These are phyloP conservation scores for Coracias cyanogaster DNA, from an alignment of 2,797 vertebrate species.

Conservation along the genomic window DNA sequence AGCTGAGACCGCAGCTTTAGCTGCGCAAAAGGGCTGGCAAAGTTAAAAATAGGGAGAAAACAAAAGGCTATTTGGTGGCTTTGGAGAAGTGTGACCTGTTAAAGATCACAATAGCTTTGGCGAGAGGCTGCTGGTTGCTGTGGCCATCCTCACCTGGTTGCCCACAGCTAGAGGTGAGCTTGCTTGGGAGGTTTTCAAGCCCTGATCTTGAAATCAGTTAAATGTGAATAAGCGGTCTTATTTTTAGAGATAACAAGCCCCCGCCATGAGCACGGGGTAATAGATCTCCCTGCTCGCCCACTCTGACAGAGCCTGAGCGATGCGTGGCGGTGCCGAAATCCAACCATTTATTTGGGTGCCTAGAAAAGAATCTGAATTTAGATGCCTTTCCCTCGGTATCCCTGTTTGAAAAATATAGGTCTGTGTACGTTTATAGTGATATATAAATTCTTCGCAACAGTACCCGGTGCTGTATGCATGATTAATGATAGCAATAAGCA, in stretches of 20 bases:
- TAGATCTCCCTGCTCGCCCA: not conserved
- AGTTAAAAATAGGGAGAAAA: not conserved
- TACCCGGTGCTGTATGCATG: not conserved
- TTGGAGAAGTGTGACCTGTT: not conserved
- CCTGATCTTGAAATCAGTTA: not conserved
- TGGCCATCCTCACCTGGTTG: not conserved
- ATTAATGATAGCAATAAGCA: slow-evolving; percentile 52
- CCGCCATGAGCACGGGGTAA: not conserved
- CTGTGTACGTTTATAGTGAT: not conserved
- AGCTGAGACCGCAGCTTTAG: not conserved
- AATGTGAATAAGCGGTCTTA: not conserved
- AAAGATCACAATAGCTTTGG: not conserved
- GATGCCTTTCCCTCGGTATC: not conserved
- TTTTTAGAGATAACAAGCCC: slow-evolving; percentile 9
- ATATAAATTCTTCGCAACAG: not conserved
- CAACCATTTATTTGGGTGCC: not conserved
- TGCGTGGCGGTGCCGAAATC: not conserved
- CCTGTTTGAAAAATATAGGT: slow-evolving; percentile 1
- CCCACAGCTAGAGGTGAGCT: not conserved
- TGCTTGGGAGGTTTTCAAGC: not conserved
- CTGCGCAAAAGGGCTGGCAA: not conserved
- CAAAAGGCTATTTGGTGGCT: not conserved
- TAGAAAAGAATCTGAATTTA: slow-evolving; percentile 40
- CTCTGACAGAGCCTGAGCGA: not conserved
- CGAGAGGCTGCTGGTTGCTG: fast-evolving